These are phyloP conservation scores for Eubucco bourcierii DNA, from an alignment of 2,113 vertebrate genomes.

Conservation along the genomic window DNA sequence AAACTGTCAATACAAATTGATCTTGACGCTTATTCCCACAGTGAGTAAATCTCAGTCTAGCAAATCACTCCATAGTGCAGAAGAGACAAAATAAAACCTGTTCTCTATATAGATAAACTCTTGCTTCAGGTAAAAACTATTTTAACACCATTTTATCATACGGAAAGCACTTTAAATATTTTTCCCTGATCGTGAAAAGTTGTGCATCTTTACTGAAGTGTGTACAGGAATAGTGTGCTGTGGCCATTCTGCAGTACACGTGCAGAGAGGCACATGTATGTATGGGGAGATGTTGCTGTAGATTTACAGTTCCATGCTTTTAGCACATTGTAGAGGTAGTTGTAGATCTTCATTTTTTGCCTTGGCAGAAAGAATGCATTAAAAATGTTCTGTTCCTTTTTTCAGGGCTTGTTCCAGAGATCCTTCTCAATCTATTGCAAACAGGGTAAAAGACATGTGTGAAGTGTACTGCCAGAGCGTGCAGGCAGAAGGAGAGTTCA, in stretches of 20 bases:
- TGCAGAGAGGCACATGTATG: not conserved
- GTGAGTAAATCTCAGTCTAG: not conserved
- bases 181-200: not conserved
- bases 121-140: not conserved
- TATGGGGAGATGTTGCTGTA: not conserved
- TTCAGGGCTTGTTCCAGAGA: slow-evolving; percentile 87
- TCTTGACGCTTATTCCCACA: not conserved
- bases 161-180: not conserved
- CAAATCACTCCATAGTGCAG: not conserved
- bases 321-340: not conserved
- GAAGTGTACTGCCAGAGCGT: slow-evolving; percentile 81
- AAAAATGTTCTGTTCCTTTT: not conserved
- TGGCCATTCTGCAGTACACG: not conserved
- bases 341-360: not conserved
- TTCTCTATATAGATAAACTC: not conserved
- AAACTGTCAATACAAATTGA: not conserved
- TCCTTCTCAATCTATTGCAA: slow-evolving; percentile 84
- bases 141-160: not conserved
- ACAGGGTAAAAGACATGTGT: slow-evolving; percentile 88
- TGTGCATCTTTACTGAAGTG: fast-evolving
- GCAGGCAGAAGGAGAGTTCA: slow-evolving; percentile 68
- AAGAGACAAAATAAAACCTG: not conserved
- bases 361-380: not conserved
- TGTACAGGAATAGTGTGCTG: not conserved
- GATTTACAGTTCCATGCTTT: not conserved